Base-by-base conservation (phyloP, 2,113 vertebrate species). In the Cyanoliseus patagonus region DNA sequence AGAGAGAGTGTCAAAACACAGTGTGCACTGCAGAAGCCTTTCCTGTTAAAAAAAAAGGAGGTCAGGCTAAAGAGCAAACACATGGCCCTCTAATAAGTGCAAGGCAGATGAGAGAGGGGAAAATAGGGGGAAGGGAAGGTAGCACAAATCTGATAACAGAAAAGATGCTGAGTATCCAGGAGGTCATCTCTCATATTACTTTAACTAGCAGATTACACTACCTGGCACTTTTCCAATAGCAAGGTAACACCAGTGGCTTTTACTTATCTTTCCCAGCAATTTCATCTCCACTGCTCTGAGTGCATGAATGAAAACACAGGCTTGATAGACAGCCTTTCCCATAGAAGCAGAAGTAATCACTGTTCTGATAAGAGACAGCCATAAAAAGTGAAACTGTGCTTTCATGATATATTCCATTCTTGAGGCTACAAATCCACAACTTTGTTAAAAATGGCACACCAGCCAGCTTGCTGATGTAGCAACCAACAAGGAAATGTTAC, bases 241-340 rank as follows among this genome's bases (percentile, higher is more conserved):
- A 92, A 85, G 72, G 73, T 81, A 95, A 74, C 37, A 79, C 0
- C 0, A 69, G 4, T 87, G 64, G 78, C 25, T 95, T 94, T 94
- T 73, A 85, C 44, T 90, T 81, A 86, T 46, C 86, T 83, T 92
- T 78, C 70, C 83, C 67, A 85, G 73, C 62, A 90, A 64, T 80
- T 94, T 91, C 76, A 75, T 69, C 87, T 95, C 67, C 49, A 28
- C 81, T 22, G 19, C 16, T 16, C 86, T 55, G 47, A 80, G 37
- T 28, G 33, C 30, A 66, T 46, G 74, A 83, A 93, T 68, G 89
- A 83, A 83, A 95, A 88, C 78, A 87, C 35, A 84, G 75, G 30
- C 59, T 83, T 13, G 0, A 78, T 24, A 63, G 46, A 30, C 72
- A 93, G 19, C n/a, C 64, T 61, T 75, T 83, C 22, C 13, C 57